Percentiles rank a stretch among this genome's conserved stretches.
These are phyloP conservation scores for Eurypyga helias DNA, from an alignment of 2,113 vertebrate species.

Conservation along the genomic window DNA sequence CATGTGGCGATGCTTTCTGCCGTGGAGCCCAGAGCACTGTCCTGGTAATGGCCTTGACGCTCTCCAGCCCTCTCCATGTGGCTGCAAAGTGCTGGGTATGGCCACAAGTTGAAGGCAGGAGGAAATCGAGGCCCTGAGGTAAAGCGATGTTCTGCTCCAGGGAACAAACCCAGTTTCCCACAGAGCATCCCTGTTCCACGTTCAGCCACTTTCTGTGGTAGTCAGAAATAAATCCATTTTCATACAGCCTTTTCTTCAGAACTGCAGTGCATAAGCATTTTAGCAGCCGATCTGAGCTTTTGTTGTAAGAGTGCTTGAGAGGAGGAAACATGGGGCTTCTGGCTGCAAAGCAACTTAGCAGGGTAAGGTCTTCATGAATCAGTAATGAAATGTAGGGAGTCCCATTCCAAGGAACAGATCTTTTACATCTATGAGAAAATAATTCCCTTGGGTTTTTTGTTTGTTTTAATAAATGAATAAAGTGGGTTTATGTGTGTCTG, in stretches of 20 bases:
- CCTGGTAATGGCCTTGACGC: background rate
- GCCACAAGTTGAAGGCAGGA: rapidly evolving
- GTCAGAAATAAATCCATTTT: conserved; percentile 32
- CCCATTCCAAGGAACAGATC: background rate
- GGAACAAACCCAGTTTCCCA: background rate
- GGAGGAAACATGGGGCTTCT: background rate
- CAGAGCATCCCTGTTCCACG: background rate
- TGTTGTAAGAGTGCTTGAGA: background rate
- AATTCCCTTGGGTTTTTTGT: background rate
- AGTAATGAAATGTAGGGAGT: background rate
- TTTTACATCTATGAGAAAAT: background rate
- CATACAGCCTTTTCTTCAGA: background rate
- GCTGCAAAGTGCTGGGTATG: background rate
- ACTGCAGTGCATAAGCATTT: background rate
- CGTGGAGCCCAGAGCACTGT: rapidly evolving
- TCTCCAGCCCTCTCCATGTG: background rate
- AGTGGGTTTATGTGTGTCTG: background rate
- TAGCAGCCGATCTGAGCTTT: background rate
- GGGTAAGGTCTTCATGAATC: conserved; percentile 5
- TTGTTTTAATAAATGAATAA: conserved; percentile 18
- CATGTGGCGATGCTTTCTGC: background rate
- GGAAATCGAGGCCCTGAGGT: background rate
- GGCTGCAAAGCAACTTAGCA: background rate
- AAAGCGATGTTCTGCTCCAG: background rate
- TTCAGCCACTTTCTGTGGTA: background rate